Percentiles rank a stretch among this genome's conserved stretches.
These are phyloP conservation scores for Opisthocomus hoazin DNA, from an alignment of 2,113 vertebrate species.

Conservation along the genomic window DNA sequence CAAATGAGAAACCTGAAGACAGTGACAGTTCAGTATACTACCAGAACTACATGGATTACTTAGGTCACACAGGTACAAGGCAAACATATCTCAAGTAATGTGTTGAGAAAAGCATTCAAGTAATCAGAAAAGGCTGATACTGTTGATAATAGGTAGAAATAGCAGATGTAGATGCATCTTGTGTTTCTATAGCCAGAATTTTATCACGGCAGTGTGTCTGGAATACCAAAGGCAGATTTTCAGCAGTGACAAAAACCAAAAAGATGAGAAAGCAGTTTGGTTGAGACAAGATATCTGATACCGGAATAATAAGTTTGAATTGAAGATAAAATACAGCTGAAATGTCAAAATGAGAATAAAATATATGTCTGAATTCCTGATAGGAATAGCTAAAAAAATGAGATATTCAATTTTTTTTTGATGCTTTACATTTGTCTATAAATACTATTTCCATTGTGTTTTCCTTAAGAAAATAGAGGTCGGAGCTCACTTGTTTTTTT, in stretches of 20 bases:
- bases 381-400: neutral
- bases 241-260: neutral
- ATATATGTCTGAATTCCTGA: neutral
- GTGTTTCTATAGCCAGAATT: neutral
- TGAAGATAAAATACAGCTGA: neutral
- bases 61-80: neutral
- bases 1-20: neutral
- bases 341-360: neutral
- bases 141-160: neutral
- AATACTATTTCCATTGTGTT: neutral
- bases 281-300: neutral
- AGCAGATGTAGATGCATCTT: neutral
- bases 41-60: neutral
- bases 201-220: neutral
- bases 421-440: neutral
- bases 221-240: neutral
- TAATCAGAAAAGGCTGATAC: neutral
- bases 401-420: neutral
- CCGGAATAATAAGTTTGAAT: neutral
- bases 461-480: neutral
- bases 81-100: neutral
- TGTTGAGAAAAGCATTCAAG: neutral
- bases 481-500: neutral
- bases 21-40: neutral
- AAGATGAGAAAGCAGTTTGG: neutral